These are phyloP conservation scores for Xyrauchen texanus DNA, from an alignment of 2,113 vertebrate species.

Conservation along the genomic window DNA sequence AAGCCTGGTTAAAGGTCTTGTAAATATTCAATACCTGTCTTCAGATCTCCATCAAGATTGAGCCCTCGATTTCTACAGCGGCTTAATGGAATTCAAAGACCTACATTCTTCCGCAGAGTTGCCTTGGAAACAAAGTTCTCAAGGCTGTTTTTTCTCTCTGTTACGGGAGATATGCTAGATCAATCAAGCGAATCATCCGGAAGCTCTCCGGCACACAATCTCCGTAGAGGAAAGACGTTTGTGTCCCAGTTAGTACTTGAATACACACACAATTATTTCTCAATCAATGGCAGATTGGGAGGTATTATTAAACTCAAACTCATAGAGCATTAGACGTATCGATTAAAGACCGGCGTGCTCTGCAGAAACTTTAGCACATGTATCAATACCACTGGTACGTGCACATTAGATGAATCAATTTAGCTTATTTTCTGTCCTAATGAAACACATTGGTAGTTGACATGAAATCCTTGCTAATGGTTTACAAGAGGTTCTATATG, in stretches of 20 bases:
- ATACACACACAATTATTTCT: slow-evolving; percentile 55
- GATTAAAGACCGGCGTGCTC: not conserved
- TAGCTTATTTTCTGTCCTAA: not conserved
- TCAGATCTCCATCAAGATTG: slow-evolving; percentile 56
- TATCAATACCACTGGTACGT: not conserved
- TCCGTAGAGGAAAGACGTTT: slow-evolving; percentile 63
- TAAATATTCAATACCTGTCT: slow-evolving; percentile 53
- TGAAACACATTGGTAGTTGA: not conserved
- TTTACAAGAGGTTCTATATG: too few species aligned
- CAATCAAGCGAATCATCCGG: slow-evolving; percentile 68
- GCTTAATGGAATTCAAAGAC: slow-evolving; percentile 76
- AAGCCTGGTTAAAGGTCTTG: slow-evolving; percentile 26
- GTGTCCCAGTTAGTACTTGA: slow-evolving; percentile 66
- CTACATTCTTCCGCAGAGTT: slow-evolving; percentile 73
- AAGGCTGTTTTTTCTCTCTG: slow-evolving; percentile 35
- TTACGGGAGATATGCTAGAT: slow-evolving; percentile 67
- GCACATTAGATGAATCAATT: not conserved
- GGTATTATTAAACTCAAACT: not conserved
- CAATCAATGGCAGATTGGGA: slow-evolving; percentile 12
- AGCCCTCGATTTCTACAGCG: slow-evolving; percentile 52
- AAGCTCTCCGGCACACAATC: slow-evolving; percentile 62
- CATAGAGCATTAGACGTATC: not conserved
- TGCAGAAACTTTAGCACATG: not conserved
- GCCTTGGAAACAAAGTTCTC: slow-evolving; percentile 72
- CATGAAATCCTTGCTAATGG: not conserved